Evolutionary conservation across 2,797 vertebrate genomes (phyloP).

Genomic region (Gephyroberyx darwinii): DNA sequence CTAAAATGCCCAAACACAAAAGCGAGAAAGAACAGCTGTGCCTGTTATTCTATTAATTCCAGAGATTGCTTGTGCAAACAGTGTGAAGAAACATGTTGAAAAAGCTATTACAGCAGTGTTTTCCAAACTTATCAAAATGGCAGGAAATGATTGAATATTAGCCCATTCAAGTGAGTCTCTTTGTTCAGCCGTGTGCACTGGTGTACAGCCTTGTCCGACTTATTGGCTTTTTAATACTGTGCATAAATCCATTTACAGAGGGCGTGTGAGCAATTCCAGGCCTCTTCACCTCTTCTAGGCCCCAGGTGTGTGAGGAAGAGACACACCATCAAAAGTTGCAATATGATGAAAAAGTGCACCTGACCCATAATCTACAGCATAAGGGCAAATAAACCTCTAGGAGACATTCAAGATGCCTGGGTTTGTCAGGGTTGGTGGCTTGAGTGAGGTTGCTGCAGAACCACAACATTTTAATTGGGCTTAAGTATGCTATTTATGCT

Average conservation of each 20-base stretch:
- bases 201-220: constrained; percentile 69
- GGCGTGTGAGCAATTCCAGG: constrained; percentile 25
- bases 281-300: constrained; percentile 35
- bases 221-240: constrained; percentile 76
- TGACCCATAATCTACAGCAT: neutral
- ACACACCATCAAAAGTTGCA: constrained; percentile 38
- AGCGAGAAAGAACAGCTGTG: constrained; percentile 65
- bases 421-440: no score
- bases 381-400: no score
- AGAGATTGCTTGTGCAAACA: constrained; percentile 78
- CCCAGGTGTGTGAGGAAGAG: constrained; percentile 33
- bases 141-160: constrained; percentile 80
- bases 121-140: constrained; percentile 78
- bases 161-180: constrained; percentile 71
- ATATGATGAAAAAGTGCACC: constrained; percentile 4
- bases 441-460: no score
- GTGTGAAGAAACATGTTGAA: constrained; percentile 78
- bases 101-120: constrained; percentile 74
- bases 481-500: no score
- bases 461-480: no score
- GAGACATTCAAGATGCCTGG: no score
- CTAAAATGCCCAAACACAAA: constrained; percentile 48
- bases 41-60: constrained; percentile 74
- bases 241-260: constrained; percentile 70
- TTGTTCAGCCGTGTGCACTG: constrained; percentile 72